Percentiles rank a stretch among this genome's conserved stretches.
Evolutionary conservation across 1,140 invertebrate species (phyloP).

Genomic region (Lithobius niger): DNA sequence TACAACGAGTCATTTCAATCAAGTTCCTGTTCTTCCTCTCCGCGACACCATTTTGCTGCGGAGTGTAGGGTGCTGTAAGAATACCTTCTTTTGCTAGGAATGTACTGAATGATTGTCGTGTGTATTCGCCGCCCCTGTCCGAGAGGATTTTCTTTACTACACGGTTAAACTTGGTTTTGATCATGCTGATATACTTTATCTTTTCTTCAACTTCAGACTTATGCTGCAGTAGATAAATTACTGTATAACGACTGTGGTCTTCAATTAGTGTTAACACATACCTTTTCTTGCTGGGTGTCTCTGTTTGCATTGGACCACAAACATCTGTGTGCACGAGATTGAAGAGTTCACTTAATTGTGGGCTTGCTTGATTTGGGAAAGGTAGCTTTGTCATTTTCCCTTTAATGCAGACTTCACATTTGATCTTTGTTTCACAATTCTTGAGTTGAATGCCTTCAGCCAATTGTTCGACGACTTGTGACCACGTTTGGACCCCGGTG

Average conservation of each 20-base stretch:
- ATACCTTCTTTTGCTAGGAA: not conserved
- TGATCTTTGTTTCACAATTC: not conserved
- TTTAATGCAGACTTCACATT: not conserved
- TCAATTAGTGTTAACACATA: too few relatives aligned
- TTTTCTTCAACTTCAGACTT: too few relatives aligned
- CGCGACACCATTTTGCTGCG: constrained; percentile 18
- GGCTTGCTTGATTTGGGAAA: not conserved
- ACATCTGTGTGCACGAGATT: not conserved
- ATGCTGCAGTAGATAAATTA: too few relatives aligned
- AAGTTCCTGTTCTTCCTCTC: constrained; percentile 17
- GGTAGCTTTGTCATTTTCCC: not conserved
- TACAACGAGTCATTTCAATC: constrained; percentile 11
- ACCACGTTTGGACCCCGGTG: too few relatives aligned
- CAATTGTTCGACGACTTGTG: too few relatives aligned
- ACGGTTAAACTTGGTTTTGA: too few relatives aligned
- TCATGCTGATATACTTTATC: too few relatives aligned
- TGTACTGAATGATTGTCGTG: too few relatives aligned
- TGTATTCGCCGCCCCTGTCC: too few relatives aligned
- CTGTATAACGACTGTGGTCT: too few relatives aligned
- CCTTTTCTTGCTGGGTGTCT: too few relatives aligned
- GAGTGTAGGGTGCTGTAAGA: constrained; percentile 15
- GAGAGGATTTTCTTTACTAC: too few relatives aligned
- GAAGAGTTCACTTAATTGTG: not conserved
- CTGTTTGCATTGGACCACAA: not conserved
- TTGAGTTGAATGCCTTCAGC: not conserved